Percentiles rank a stretch among this genome's conserved stretches.
Conservation (phyloP, 2,888 invertebrate genomes). For the Pseudococcus jackbeardsleyi region DNA sequence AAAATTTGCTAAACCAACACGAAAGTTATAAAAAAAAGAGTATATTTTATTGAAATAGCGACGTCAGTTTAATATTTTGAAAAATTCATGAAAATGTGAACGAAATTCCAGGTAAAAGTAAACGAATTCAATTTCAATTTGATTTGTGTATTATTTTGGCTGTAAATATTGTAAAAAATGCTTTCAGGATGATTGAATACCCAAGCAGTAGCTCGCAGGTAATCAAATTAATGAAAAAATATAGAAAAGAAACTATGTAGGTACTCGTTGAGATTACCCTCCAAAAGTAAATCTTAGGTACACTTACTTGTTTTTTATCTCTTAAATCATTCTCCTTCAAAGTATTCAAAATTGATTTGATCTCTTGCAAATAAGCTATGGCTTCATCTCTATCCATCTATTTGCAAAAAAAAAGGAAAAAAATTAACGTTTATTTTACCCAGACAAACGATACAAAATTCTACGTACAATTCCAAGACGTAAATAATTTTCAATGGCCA, state of each 20-base stretch:
- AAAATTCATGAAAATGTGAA: not conserved
- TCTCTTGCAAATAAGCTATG: conserved; percentile 64
- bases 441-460: not conserved
- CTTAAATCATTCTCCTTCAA: conserved; percentile 47
- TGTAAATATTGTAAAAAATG: not conserved
- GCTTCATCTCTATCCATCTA: conserved; percentile 66
- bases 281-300: not conserved
- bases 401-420: not conserved
- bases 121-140: not conserved
- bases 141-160: not conserved
- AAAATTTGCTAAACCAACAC: not conserved
- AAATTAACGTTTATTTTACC: not conserved
- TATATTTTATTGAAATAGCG: not conserved
- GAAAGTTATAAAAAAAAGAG: not conserved
- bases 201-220: too few relatives aligned
- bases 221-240: too few relatives aligned
- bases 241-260: too few relatives aligned
- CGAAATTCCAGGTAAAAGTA: not conserved
- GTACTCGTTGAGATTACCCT: too few relatives aligned
- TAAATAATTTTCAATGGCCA: conserved; percentile 82
- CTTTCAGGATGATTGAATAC: not conserved
- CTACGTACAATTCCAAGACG: conserved; percentile 80
- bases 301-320: conserved; percentile 55
- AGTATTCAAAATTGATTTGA: conserved; percentile 57
- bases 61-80: not conserved